Evolutionary conservation across 2,113 vertebrate genomes (phyloP).

Genomic region (Willisornis vidua): DNA sequence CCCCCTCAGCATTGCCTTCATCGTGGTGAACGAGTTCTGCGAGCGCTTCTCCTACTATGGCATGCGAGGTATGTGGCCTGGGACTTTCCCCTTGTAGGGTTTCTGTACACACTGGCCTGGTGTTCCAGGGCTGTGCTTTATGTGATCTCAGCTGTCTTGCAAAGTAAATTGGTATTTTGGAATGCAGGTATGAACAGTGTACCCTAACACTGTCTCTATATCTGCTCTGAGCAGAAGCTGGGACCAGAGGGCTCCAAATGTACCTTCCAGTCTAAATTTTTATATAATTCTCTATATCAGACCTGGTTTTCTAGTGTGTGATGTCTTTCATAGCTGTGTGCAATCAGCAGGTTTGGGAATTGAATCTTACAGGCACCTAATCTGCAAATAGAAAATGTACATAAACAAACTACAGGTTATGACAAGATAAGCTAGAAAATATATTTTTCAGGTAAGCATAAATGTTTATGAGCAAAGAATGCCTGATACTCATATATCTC

Average conservation of each 20-base stretch:
- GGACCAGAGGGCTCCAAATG: not conserved
- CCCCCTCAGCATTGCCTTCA: constrained; percentile 91
- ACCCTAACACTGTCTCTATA: not conserved
- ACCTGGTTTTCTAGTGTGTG: not conserved
- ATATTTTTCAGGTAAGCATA: not conserved
- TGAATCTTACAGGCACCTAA: not conserved
- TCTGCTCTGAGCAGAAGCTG: not conserved
- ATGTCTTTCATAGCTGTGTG: not conserved
- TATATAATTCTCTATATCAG: not conserved
- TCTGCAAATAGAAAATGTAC: not conserved
- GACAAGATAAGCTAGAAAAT: constrained; percentile 21
- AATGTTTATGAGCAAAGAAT: not conserved
- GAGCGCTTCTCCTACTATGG: constrained; percentile 99
- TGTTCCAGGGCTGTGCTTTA: not conserved
- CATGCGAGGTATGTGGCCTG: constrained; percentile 88
- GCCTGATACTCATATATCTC: not conserved
- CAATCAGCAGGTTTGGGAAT: not conserved
- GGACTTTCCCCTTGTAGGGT: not conserved
- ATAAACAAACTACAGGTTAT: not conserved
- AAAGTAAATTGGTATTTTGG: not conserved
- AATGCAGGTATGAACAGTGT: not conserved
- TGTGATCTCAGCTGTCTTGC: not conserved
- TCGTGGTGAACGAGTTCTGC: constrained; percentile 97
- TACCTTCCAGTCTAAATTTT: not conserved
- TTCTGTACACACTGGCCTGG: not conserved